A percentile compares a stretch with the other conserved stretches of the same genome.
Conservation (phyloP, 2,888 invertebrate genomes). For the Cephonodes hylas region DNA sequence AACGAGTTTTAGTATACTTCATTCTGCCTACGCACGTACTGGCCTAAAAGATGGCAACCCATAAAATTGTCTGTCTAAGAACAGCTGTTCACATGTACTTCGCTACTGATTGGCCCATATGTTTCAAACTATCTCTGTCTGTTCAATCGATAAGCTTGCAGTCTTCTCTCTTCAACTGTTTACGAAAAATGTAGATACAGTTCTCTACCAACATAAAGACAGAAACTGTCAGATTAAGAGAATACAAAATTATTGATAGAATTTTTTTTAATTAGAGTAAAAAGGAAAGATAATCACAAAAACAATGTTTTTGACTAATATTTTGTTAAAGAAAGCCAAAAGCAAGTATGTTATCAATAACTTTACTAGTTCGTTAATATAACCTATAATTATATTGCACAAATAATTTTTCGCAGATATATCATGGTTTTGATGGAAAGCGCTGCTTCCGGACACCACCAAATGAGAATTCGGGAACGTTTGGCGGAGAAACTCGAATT, state of each 20-base stretch:
- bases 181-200: neutral
- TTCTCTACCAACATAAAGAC: neutral
- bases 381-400: neutral
- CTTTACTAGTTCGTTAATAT: neutral
- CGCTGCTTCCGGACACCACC: slow-evolving; percentile 87
- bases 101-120: neutral
- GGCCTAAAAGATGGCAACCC: neutral
- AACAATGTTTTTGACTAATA: slow-evolving; percentile 85
- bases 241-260: neutral
- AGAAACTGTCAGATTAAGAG: neutral
- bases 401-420: slow-evolving; percentile 65
- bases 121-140: neutral
- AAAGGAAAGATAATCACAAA: neutral
- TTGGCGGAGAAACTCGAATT: slow-evolving; percentile 89
- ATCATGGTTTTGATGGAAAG: slow-evolving; percentile 91
- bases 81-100: neutral
- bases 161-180: neutral
- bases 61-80: neutral
- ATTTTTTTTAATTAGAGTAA: neutral
- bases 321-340: slow-evolving; percentile 86
- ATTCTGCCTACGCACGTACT: too few species aligned
- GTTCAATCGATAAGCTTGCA: neutral
- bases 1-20: neutral
- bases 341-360: slow-evolving; percentile 84
- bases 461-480: slow-evolving; percentile 84